Conservation (phyloP, 2,888 invertebrate species). For the Tricholauxania praeusta region DNA sequence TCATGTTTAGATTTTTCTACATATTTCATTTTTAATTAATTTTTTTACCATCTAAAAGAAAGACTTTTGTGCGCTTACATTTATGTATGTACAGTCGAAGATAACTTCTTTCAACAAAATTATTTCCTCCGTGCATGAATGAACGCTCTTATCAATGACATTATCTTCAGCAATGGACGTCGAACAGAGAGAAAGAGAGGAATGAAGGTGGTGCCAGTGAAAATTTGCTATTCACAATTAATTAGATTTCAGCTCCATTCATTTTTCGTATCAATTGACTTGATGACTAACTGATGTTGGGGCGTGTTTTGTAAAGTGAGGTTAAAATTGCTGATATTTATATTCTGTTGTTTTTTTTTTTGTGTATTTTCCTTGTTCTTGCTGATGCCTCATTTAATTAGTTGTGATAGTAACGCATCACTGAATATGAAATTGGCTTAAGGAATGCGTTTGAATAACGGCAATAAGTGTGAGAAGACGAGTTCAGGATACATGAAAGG, state of each 20-base stretch:
- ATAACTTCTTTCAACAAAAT: background rate
- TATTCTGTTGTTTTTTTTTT: background rate
- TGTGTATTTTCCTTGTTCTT: background rate
- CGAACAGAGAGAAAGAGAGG: background rate
- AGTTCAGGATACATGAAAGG: too few species aligned
- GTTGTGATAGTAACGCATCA: conserved; percentile 28
- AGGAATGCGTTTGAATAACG: too few species aligned
- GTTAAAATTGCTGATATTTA: background rate
- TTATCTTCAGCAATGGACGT: conserved; percentile 21
- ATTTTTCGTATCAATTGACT: conserved; percentile 11
- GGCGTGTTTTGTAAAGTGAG: background rate
- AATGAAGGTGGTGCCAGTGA: conserved; percentile 23
- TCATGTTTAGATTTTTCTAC: background rate
- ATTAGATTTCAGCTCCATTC: conserved; percentile 39
- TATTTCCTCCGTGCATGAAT: background rate
- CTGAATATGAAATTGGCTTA: background rate
- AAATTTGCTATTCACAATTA: conserved; percentile 46
- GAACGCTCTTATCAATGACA: conserved; percentile 21
- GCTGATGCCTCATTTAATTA: conserved; percentile 21
- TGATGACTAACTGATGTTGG: background rate
- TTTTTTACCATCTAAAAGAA: too few species aligned
- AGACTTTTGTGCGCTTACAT: too few species aligned
- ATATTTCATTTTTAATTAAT: background rate
- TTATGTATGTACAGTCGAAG: too few species aligned
- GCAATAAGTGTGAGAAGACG: too few species aligned